Percentiles rank a stretch among this genome's conserved stretches.
These are phyloP conservation scores for Clarias macrocephalus DNA, from an alignment of 2,113 vertebrate species.

Conservation along the genomic window DNA sequence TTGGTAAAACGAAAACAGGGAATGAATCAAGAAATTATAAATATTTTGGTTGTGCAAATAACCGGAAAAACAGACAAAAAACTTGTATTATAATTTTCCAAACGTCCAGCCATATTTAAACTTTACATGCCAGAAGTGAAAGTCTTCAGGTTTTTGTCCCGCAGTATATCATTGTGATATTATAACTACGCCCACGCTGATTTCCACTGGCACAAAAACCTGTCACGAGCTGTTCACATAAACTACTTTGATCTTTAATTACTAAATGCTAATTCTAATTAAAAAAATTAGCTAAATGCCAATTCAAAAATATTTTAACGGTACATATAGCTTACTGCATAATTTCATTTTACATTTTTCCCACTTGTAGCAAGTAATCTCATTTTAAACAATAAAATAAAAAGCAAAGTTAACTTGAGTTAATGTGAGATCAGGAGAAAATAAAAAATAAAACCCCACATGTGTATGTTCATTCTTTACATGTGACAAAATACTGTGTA, in stretches of 20 bases:
- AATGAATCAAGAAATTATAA: neutral
- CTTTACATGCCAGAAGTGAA: neutral
- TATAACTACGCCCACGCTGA: constrained; percentile 14
- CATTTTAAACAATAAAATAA: neutral
- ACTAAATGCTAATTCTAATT: too few relatives aligned
- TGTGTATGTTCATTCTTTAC: neutral
- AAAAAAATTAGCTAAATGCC: too few relatives aligned
- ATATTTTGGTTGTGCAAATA: neutral
- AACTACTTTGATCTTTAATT: neutral
- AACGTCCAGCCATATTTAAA: neutral
- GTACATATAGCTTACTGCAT: neutral
- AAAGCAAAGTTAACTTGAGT: neutral
- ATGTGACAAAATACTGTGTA: neutral
- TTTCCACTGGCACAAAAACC: constrained; percentile 16
- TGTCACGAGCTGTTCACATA: neutral
- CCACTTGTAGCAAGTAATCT: neutral
- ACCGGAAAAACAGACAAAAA: neutral
- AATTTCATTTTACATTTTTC: neutral
- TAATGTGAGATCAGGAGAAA: neutral
- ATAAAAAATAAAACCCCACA: neutral
- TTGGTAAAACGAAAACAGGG: neutral
- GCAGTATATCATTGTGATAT: neutral
- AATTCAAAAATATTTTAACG: neutral
- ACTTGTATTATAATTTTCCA: neutral
- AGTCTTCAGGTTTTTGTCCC: neutral